Conservation (phyloP, 2,888 invertebrate genomes). For the Pherbina coryleti region DNA sequence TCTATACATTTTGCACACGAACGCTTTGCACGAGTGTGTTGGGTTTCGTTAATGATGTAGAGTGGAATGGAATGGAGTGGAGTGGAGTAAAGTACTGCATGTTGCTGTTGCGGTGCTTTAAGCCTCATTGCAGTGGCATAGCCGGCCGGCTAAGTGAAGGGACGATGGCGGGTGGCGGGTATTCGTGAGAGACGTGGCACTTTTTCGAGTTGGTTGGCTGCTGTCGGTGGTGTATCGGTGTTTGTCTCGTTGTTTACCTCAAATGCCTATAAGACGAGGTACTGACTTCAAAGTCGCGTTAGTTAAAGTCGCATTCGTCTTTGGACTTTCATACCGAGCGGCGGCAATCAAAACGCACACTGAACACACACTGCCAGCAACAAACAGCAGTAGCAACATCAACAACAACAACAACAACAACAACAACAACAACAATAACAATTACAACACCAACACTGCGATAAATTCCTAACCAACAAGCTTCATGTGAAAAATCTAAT, state of each 20-base stretch:
- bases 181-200: constrained; percentile 24
- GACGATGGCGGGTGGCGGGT: not conserved
- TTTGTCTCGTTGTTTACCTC: constrained; percentile 26
- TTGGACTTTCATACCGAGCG: constrained; percentile 62
- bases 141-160: not conserved
- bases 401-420: not conserved
- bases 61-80: too few relatives aligned
- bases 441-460: not conserved
- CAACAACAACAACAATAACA: not conserved
- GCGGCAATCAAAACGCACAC: constrained; percentile 46
- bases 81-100: constrained; percentile 2
- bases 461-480: not conserved
- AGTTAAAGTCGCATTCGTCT: constrained; percentile 63
- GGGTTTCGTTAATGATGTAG: not conserved
- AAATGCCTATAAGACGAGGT: constrained; percentile 59
- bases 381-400: not conserved
- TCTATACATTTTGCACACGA: constrained; percentile 1
- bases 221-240: constrained; percentile 22
- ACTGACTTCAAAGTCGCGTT: constrained; percentile 54
- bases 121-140: not conserved
- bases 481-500: not conserved
- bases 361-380: not conserved
- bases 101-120: not conserved
- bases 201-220: constrained; percentile 7
- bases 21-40: not conserved